A percentile compares a stretch with the other conserved stretches of the same genome.
These are phyloP conservation scores for Orthosia gracilis DNA, from an alignment of 2,888 invertebrate genomes.

Conservation along the genomic window DNA sequence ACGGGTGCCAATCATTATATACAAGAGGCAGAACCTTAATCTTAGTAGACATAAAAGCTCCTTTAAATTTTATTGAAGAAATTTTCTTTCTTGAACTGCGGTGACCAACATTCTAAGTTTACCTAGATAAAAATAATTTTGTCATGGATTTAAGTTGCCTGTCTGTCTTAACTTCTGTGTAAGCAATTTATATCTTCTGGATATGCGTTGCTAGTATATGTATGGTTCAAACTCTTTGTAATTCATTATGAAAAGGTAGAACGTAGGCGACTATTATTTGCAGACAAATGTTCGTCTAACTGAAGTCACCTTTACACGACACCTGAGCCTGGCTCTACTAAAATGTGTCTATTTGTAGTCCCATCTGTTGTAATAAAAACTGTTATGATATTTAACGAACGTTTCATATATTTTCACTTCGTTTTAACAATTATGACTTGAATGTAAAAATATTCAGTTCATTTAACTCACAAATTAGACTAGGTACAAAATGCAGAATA, in stretches of 20 bases:
- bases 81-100: background rate
- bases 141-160: background rate
- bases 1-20: constrained; percentile 9
- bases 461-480: constrained; percentile 55
- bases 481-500: background rate
- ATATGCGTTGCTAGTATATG: background rate
- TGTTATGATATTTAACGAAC: background rate
- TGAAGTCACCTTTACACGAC: background rate
- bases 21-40: background rate
- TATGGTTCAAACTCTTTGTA: background rate
- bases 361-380: constrained; percentile 9
- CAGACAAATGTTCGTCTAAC: background rate
- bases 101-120: background rate
- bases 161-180: background rate
- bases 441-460: constrained; percentile 55
- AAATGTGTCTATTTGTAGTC: constrained; percentile 15
- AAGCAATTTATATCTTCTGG: background rate
- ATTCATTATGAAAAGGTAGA: constrained; percentile 4
- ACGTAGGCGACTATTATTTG: constrained; percentile 13
- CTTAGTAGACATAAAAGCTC: background rate
- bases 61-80: background rate
- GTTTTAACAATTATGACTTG: constrained; percentile 44
- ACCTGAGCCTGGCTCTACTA: background rate
- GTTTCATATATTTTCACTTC: background rate
- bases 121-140: background rate